Base-by-base conservation (phyloP, 2,888 invertebrate species). In the Papilio protenor region DNA sequence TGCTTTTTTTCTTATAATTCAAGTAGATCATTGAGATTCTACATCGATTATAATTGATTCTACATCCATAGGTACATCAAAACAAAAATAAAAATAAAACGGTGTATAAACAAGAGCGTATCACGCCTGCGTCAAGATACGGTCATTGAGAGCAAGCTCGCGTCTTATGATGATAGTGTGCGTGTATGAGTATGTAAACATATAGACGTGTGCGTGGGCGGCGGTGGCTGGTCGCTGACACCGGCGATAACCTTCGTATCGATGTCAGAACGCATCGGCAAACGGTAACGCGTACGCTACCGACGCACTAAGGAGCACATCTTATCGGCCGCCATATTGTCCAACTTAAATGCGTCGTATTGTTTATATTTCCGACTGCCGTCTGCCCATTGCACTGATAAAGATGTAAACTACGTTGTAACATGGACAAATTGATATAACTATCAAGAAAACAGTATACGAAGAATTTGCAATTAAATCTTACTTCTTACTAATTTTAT, bases 231-330 rank as follows among this genome's bases (percentile, higher is more conserved):
- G 93, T 93, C 93, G 93, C 91, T 93, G 94, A 94, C 94, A 90
- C 92, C 88, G 87, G 79, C 89, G 93, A 93, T 94, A 94, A 94
- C 94, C 94, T 94, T 94, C 93, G 87, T 86, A 90, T 87, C 87
- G 91, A 89, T 92, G 92, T 91, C 92, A 91, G 85, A 91, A 88
- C 91, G 87, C 88, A 86, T 86, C 87, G 84, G 83, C 86, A 86
- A 91, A 91, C 91, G 89, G 88, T 88, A 86, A 82, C 83, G 86
- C 80, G 81, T 81, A 84, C 81, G 82, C 83, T 81, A 82, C 80
- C 80, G 80, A 80, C 81, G 82, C 83, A 81, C 45, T 73, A 76
- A 76, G 78, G 73, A 76, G 76, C 52, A 73, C 76, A 75, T 76
- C 76, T 79, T 79, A 79, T 79, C 78, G 69, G 55, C n/a, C 72